Base-by-base conservation (phyloP, 2,797 vertebrate genomes). In the Acanthopagrus latus region DNA sequence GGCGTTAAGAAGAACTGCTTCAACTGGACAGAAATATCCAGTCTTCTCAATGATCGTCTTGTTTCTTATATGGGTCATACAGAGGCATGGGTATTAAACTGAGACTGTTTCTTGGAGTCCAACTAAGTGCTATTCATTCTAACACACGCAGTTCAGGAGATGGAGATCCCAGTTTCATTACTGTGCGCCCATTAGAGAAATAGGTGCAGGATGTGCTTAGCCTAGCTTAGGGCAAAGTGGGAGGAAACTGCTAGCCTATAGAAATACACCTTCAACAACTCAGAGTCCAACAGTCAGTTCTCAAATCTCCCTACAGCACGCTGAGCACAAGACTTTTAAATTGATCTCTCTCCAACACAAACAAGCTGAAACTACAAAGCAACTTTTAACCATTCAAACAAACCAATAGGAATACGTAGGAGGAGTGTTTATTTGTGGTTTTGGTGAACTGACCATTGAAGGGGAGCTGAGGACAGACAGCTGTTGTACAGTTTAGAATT, bases 351-450 rank as follows among this genome's bases (percentile, higher is more conserved):
- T 38, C 13, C 7, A 57, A 29, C 1, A 5, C 46, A 9, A 58
- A 65, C 33, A 38, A 51, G 67, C 54, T 64, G 23, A 66, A 71
- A n/a, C 33, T 48, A 64, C 48, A 18, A 4, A 29, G 68, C 56
- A 70, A 14, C 8, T 67, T 67, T 68, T 43, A 21, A 43, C 21
- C 20, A 58, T 46, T 23, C 0, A 64, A 25, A 55, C 48, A 62
- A 33, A 56, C 5, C 21, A 62, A 16, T 13, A 6, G 18, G 38
- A 56, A 18, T 25, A 23, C 23, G 14, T 6, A n/a, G 11, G 33
- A 57, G 6, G 25, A 56, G 14, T 18, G 8, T 29, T 21, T 23
- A 27, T 74, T 51, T 57, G 60, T 18, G 18, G 48, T 72, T 43
- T 21, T 29, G 2, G 2, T 44, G 3, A 67, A 14, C 7, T 17